Conservation (phyloP, 2,888 invertebrate genomes). For the Sabellastarte sp. region DNA sequence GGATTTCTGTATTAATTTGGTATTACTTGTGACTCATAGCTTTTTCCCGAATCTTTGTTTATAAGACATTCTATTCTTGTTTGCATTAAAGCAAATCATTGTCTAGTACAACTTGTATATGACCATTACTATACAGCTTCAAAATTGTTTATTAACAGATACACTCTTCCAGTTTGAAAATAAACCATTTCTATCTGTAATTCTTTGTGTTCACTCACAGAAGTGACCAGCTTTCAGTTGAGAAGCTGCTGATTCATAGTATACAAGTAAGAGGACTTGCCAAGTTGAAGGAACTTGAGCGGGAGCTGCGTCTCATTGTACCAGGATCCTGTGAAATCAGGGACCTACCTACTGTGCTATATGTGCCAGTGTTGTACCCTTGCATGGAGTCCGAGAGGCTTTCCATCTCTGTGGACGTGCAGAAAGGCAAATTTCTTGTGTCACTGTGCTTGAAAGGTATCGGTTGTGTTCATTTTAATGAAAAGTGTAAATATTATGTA, state of each 20-base stretch:
- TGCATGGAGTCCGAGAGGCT: conserved; percentile 89
- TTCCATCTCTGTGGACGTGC: conserved; percentile 89
- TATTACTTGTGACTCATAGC: too few species aligned
- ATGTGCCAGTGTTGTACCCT: conserved; percentile 84
- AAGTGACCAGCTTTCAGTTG: conserved; percentile 91
- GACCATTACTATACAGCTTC: too few species aligned
- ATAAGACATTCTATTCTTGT: too few species aligned
- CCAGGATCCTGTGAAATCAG: conserved; percentile 77
- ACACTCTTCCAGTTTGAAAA: too few species aligned
- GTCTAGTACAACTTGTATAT: too few species aligned
- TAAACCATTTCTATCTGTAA: too few species aligned
- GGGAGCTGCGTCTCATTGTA: conserved; percentile 64
- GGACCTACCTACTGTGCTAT: conserved; percentile 90
- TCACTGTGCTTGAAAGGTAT: conserved; percentile 68
- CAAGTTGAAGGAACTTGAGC: conserved; percentile 22
- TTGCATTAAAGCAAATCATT: too few species aligned
- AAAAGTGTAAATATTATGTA: too few species aligned
- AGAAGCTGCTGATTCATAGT: conserved; percentile 79
- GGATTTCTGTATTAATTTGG: too few species aligned
- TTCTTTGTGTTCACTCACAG: neutral
- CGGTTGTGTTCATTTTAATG: too few species aligned
- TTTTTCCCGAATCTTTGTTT: too few species aligned
- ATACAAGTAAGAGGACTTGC: conserved; percentile 81
- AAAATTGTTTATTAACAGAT: too few species aligned
- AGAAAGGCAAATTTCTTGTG: conserved; percentile 86